Evolutionary conservation across 2,888 invertebrate species (phyloP).

Genomic region (Tipula lateralis): DNA sequence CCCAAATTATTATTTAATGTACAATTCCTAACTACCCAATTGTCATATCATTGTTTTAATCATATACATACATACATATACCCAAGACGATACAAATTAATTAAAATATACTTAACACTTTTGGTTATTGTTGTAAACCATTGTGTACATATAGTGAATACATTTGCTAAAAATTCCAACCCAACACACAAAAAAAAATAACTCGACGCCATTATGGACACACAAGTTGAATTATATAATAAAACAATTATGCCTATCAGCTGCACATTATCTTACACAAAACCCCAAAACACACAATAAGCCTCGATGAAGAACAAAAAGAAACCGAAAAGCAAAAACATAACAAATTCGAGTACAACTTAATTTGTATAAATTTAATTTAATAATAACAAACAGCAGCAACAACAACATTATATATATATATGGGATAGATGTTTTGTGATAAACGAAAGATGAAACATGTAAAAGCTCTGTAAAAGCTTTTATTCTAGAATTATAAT

Average conservation of each 20-base stretch:
- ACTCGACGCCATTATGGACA: neutral
- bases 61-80: no score
- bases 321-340: neutral
- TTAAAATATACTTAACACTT: neutral
- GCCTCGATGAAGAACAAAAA: neutral
- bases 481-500: neutral
- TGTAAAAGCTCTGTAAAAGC: neutral
- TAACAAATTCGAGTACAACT: neutral
- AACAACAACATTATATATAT: neutral
- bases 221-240: neutral
- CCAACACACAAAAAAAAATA: neutral
- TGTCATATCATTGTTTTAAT: no score
- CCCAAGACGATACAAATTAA: neutral
- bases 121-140: neutral
- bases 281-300: neutral
- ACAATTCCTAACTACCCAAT: no score
- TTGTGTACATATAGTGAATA: neutral
- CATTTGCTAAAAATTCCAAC: neutral
- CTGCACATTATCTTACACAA: neutral
- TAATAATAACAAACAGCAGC: neutral
- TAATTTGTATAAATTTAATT: constrained; percentile 4
- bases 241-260: neutral
- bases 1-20: no score
- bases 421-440: neutral
- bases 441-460: neutral